Evolutionary conservation across 2,888 invertebrate species (phyloP), one percentile per base, ranked within the genome.

Genomic region (Ornithoptera priamus): DNA sequence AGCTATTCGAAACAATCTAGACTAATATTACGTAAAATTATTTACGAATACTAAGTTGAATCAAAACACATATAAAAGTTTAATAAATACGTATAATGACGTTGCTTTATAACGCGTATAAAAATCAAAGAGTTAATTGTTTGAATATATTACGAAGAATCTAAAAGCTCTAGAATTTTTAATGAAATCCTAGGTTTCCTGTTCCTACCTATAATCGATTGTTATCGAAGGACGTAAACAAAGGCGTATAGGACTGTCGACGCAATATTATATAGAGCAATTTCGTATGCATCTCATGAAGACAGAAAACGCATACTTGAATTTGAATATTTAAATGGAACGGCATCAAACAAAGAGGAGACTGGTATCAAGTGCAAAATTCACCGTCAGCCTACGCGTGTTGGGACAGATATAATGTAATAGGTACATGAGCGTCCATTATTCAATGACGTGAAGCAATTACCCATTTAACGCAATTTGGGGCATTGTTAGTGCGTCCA

Each of bases 381-480:
- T 84, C 86, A 82, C 77, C 79, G 77, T 80, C 87, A 80, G 83
- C 88, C 89, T 86, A 87, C 88, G 86, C 85, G 76, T 77, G 81
- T 79, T 79, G 81, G 82, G 83, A 85, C 84, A 81, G 81, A 85
- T 85, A 83, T 85, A 84, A 86, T 85, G 81, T 87, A 83, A 86
- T 85, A 85, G 86, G 85, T 82, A 86, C 84, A 89, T 85, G 85
- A 87, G 85, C 65, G 87, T 88, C 90, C 91, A 92, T 92, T 92
- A 92, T 92, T 85, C 92, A 92, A 92, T 92, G 91, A 92, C 88
- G 88, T 90, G 84, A 85, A 86, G 85, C 92, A 90, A 92, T 92
- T 92, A 92, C 92, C 92, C 90, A 92, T 91, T 92, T 90, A 90
- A 87, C 88, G 87, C 86, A 89, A 92, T 92, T 92, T 85, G 92